These are phyloP conservation scores for Diploscapter pachys DNA, from an alignment of 1,140 invertebrate genomes.

Conservation along the genomic window DNA sequence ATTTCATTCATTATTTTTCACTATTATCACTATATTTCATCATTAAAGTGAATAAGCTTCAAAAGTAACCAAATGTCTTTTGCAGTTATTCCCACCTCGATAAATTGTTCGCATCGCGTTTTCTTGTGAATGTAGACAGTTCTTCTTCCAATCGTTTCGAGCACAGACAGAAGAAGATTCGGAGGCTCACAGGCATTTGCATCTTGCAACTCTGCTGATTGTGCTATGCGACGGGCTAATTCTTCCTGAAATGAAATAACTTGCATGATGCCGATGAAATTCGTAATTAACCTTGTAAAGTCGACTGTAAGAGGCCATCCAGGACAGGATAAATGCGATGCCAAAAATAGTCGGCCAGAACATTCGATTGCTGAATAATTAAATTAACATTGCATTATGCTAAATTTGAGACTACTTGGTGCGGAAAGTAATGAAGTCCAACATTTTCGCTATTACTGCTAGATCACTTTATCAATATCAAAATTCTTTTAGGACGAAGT, in stretches of 20 bases:
- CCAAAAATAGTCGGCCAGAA: neutral
- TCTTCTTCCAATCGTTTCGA: constrained; percentile 1
- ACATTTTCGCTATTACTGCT: no score
- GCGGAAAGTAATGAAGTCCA: no score
- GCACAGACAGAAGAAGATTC: neutral
- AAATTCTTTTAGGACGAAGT: neutral
- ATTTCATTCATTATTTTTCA: no score
- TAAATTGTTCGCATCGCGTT: neutral
- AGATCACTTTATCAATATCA: no score
- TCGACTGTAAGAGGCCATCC: constrained; percentile 4
- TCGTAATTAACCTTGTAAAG: neutral
- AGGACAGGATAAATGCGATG: neutral
- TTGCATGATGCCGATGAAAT: no score
- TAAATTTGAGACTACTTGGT: no score
- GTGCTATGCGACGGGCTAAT: neutral
- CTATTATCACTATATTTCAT: no score
- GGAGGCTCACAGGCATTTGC: constrained; percentile 1
- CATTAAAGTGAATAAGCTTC: no score
- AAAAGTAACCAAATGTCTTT: no score
- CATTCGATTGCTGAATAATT: neutral
- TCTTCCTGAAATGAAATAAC: neutral
- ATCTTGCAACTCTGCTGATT: neutral
- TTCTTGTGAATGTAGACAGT: neutral
- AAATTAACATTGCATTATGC: neutral
- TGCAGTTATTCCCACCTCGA: no score